phyloP scores from a whole-genome alignment of 2,113 vertebrate species.

The Otocyon megalotis region DNA sequence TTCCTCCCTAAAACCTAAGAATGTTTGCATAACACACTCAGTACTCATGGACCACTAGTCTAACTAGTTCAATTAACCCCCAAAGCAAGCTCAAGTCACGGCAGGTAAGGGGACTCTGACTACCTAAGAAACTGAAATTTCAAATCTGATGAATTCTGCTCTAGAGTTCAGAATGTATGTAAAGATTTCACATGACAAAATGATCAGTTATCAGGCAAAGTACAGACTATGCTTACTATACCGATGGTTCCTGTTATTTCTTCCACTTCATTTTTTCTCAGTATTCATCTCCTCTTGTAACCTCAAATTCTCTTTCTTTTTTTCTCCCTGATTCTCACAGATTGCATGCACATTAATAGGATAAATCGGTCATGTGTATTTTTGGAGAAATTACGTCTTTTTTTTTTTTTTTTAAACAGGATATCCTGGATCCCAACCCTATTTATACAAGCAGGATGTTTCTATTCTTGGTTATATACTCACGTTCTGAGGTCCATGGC shows the following conservation, averaged over 20 bases:
- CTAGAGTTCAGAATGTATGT: not conserved
- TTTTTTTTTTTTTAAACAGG: not conserved
- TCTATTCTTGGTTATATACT: constrained; percentile 57
- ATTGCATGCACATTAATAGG: not conserved
- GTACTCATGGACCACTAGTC: not conserved
- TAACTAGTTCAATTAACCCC: not conserved
- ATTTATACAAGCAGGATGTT: constrained; percentile 47
- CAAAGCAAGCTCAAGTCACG: not conserved
- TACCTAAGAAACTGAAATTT: not conserved
- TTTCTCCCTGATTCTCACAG: constrained; percentile 3
- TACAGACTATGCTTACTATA: not conserved
- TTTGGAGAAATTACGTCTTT: not conserved
- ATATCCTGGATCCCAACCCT: constrained; percentile 41
- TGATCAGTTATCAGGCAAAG: not conserved
- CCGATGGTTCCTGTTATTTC: not conserved
- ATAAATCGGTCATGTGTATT: constrained; percentile 16
- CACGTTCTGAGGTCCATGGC: not conserved
- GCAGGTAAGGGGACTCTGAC: not conserved
- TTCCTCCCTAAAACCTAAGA: not conserved
- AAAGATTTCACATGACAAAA: not conserved
- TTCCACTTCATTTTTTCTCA: not conserved
- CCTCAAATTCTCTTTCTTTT: not conserved
- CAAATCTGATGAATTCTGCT: not conserved
- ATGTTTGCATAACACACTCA: not conserved
- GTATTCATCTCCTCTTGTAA: not conserved